Base-by-base conservation (phyloP, 35 echinoderm and acorn worm species). In the Chiridota heheva region DNA sequence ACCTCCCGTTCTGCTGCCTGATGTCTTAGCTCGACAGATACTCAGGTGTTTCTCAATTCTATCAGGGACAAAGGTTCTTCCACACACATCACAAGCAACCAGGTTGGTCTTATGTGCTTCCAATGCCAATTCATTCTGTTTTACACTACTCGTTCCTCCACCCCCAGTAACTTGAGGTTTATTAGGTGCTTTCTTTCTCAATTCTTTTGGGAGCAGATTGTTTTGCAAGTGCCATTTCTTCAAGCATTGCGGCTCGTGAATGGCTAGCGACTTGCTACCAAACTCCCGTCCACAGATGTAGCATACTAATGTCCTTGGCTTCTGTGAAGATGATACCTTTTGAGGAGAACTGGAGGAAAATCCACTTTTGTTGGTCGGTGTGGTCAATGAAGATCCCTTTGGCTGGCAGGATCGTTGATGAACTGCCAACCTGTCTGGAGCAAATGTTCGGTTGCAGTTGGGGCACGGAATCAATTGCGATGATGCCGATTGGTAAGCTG, bases 211-310 rank as follows among this genome's bases (percentile, higher is more conserved):
- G 5, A 98, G 86, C 30, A 76, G 81, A n/a, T 62, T 78, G 56
- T 98, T 91, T 39, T 98, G 58, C 28, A 81, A 16, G 58, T 98
- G 79, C 88, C 89, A 98, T 71, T 98, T 91, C 46, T 91, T 74
- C 18, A 98, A 48, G 65, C 95, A 98, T 58, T 98, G 84, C 10
- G 95, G 95, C 63, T 98, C 95, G 82, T 98, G 95, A 43, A 98
- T 98, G 7, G 95, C 66, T 30, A 98, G 91, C 5, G 95, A 98
- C 51, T 98, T 98, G 10, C 80, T 60, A 25, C 95, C 95, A 85
- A 98, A 98, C 47, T 92, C 89, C 65, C 95, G 61, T 15, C 95
- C 95, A 81, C 95, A 98, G 42, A 98, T 91, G 51, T 92, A 98
- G 59, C 95, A 98, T 0, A 98, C 43, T 18, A 97, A 84, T 24